Evolutionary conservation across 2,113 vertebrate species (phyloP), one percentile per base, ranked within the genome.

Genomic region (Chlamydotis undulata): DNA sequence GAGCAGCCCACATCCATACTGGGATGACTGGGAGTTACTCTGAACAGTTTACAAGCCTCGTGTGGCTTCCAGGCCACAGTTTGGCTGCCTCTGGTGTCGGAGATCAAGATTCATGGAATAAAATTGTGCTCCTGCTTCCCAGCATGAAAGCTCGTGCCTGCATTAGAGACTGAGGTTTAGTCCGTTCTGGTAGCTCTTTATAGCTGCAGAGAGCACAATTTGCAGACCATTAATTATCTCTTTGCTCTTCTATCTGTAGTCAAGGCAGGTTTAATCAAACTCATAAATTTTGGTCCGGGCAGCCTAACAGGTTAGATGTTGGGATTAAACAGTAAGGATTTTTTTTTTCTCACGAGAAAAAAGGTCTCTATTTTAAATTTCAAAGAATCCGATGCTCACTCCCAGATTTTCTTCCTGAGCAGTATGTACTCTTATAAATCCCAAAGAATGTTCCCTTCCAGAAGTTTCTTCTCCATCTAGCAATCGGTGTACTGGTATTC

Each of bases 381-480:
- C 88, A 81, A 49, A 85, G 80, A 83, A 80, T 55, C 28, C 0
- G 5, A 7, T 31, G 53, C 64, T 71, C 8, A 9, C 68, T 93
- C 61, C 83, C 70, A 78, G 64, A 47, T 90, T 87, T 90, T 28
- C 43, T 82, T 39, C 59, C 50, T 0, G 1, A 92, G 53, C 7
- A 1, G n/a, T 67, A 73, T 56, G 64, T 60, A 45, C 82, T 81
- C 60, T 57, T 71, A 16, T 4, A 82, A 81, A 87, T 84, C 89
- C 73, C 55, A 31, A 45, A 56, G 64, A 78, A 81, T 37, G 16
- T 84, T 95, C 55, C 53, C 33, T 92, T 93, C 85, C 45, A 87
- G 85, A 77, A 37, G 39, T 60, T 93, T 87, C 73, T 76, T 39
- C 43, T 63, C 59, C 41, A 43, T 78, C 69, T 50, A 52, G n/a